Conservation (phyloP, 2,797 vertebrate genomes). For the Sebastes trivittatus region DNA sequence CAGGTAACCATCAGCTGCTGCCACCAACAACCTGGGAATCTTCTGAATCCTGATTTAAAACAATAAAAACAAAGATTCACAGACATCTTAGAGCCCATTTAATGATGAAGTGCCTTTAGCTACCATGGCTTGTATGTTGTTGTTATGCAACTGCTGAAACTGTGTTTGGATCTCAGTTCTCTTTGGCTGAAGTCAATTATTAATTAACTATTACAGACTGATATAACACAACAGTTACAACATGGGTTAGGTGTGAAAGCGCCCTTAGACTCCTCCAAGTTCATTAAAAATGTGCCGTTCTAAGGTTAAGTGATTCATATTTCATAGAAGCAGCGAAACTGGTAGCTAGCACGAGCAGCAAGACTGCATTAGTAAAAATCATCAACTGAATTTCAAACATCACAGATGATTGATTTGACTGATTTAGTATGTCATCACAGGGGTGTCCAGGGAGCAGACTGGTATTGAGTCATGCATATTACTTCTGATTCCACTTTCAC, state of each 20-base stretch:
- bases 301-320: background rate
- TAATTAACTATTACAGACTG: background rate
- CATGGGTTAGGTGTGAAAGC: no score
- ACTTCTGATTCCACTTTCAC: background rate
- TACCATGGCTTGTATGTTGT: background rate
- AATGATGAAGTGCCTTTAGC: background rate
- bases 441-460: background rate
- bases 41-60: slow-evolving; percentile 91
- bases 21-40: slow-evolving; percentile 94
- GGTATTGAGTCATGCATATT: background rate
- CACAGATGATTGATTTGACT: background rate
- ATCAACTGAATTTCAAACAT: background rate
- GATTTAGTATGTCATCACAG: background rate
- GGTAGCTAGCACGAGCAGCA: background rate
- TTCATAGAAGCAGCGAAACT: background rate
- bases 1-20: slow-evolving; percentile 94
- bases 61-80: background rate
- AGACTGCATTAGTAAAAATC: background rate
- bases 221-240: background rate
- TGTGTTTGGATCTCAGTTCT: background rate
- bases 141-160: background rate
- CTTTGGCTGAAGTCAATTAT: background rate
- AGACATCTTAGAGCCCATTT: background rate
- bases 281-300: background rate
- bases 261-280: background rate